Base-by-base conservation (phyloP, 2,797 vertebrate species). In the Liparis tanakae region DNA sequence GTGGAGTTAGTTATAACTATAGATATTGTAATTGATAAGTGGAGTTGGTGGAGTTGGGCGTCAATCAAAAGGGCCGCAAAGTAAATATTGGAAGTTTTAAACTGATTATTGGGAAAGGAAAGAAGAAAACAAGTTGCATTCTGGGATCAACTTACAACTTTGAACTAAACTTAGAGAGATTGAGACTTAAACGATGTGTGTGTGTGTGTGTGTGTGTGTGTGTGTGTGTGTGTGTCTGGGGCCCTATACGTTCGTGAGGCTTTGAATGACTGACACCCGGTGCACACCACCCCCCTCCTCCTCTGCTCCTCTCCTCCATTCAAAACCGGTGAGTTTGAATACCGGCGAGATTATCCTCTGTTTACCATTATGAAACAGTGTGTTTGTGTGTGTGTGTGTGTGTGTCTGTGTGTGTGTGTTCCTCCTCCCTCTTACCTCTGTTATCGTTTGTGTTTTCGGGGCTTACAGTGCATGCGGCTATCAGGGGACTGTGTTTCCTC, bases 201-300 rank as follows among this genome's bases (percentile, higher is more conserved):
- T 22, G 13, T 30, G 14, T 8, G 36, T 67, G 55, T 69, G 20
- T 58, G 20, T 53, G 12, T 60, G 41, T 63, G 59, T 46, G 65
- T n/a, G 13, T 17, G 20, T 58, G 20, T 53, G 12, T 60, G 41
- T 63, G 59, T 46, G 65, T n/a, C 10, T 17, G 18, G 30, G 39
- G 7, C n/a, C 59, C 55, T 43, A 41, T 41, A 65, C 58, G 30
- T 81, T 68, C 59, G 63, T 33, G 79, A 86, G 80, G 68, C 85
- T 87, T 79, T 84, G 75, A 80, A 81, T 91, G 90, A 93, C 79
- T 88, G 90, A 92, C 91, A 87, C 83, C 68, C 68, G n/a, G 58
- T 93, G 92, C 93, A 93, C 91, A 88, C 88, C 89, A 71, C 77
- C 85, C 83, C 83, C 88, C 85, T 87, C 89, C 86, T 81, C 72